Evolutionary conservation across 2,797 vertebrate genomes (phyloP).

Genomic region (Pogoniulus pusillus): DNA sequence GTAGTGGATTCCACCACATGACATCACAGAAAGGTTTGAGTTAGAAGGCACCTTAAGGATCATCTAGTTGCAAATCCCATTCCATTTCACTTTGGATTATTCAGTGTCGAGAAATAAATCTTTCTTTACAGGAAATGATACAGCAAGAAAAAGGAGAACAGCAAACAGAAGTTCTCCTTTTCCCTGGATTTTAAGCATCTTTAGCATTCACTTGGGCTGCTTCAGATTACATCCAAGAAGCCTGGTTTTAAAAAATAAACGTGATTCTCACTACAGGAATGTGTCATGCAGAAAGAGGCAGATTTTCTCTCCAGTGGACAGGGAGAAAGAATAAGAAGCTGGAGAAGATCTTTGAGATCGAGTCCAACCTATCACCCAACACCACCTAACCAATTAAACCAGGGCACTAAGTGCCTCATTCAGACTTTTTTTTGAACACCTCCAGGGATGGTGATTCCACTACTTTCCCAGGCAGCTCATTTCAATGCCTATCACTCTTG

Average conservation of each 20-base stretch:
- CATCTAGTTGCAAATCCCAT: no score
- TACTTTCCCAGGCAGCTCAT: no score
- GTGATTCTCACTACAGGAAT: not conserved
- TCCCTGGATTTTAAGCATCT: not conserved
- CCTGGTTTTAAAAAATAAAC: not conserved
- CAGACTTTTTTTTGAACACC: no score
- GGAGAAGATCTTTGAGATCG: no score
- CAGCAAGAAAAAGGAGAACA: not conserved
- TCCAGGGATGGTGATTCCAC: no score
- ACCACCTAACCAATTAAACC: no score
- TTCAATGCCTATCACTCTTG: no score
- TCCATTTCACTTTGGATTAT: not conserved
- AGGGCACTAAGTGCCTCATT: no score
- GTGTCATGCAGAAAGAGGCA: not conserved
- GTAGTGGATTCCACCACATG: not conserved
- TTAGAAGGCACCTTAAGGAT: no score
- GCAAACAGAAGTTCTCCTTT: not conserved
- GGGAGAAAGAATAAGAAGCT: fast-evolving
- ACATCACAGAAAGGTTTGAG: not conserved
- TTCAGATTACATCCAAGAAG: not conserved
- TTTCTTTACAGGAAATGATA: not conserved
- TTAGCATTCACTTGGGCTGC: not conserved
- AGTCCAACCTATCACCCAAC: no score
- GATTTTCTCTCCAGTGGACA: not conserved
- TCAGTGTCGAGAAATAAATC: not conserved